phyloP scores from a whole-genome alignment of 1,140 invertebrate genomes.

The Zaprionus taronus region DNA sequence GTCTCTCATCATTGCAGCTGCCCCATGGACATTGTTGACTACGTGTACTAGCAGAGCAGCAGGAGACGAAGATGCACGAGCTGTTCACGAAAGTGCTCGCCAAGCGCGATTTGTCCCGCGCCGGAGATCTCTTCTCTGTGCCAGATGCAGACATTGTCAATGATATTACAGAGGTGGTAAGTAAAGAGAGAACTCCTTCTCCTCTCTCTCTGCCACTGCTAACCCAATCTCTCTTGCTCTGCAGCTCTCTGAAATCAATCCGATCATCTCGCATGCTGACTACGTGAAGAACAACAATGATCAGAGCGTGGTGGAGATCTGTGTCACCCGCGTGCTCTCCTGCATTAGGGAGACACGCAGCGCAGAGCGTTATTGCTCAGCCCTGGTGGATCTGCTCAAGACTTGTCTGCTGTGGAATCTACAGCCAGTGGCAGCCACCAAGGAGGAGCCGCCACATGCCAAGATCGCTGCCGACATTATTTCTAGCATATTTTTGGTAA shows the following conservation, averaged over 20 bases:
- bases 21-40: constrained; percentile 51
- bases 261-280: constrained; percentile 91
- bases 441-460: constrained; percentile 96
- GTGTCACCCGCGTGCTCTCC: constrained; percentile 94
- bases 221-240: not conserved
- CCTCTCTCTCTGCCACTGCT: not conserved
- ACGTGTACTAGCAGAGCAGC: constrained; percentile 14
- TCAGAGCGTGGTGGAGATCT: constrained; percentile 97
- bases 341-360: constrained; percentile 95
- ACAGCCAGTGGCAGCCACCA: constrained; percentile 89
- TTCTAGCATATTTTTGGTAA: constrained; percentile 96
- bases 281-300: constrained; percentile 95
- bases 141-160: constrained; percentile 93
- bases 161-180: constrained; percentile 93
- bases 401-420: constrained; percentile 95
- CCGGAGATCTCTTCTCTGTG: constrained; percentile 95
- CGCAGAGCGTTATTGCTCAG: constrained; percentile 93
- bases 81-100: constrained; percentile 94
- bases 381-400: constrained; percentile 93
- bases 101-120: constrained; percentile 94
- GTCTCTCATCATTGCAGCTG: constrained; percentile 39
- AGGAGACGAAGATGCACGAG: constrained; percentile 89
- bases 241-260: constrained; percentile 90
- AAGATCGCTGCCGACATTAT: constrained; percentile 97
- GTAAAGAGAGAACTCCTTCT: constrained; percentile 43